Percentiles rank a stretch among this genome's conserved stretches.
Conservation (phyloP, 2,797 vertebrate species). For the Chiroxiphia lanceolata region DNA sequence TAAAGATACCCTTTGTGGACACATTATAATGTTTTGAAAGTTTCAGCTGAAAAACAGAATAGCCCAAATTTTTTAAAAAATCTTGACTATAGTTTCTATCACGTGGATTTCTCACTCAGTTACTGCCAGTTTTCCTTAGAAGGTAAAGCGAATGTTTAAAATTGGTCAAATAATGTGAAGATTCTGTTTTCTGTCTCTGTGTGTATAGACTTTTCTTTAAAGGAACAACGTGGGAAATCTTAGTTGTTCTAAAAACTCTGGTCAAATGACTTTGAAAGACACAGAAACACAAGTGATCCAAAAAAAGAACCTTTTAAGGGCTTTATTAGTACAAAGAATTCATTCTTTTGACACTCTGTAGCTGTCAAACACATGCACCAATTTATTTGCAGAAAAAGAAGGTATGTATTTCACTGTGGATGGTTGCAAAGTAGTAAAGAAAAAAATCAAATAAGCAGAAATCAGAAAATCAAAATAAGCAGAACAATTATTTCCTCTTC, state of each 20-base stretch:
- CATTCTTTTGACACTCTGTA: not conserved
- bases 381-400: not conserved
- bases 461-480: not conserved
- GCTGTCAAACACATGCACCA: not conserved
- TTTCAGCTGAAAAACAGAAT: not conserved
- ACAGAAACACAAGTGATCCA: not conserved
- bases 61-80: not conserved
- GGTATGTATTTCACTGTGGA: not conserved
- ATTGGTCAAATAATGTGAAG: not conserved
- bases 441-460: not conserved
- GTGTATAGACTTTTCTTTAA: not conserved
- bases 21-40: not conserved
- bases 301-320: not conserved
- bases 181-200: not conserved
- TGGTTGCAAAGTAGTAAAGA: not conserved
- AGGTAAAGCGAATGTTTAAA: conserved; percentile 5
- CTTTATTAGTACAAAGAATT: not conserved
- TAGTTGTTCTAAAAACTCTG: not conserved
- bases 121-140: not conserved
- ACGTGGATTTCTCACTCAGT: not conserved
- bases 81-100: not conserved
- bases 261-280: not conserved
- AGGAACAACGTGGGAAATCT: not conserved
- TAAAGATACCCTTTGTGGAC: not conserved
- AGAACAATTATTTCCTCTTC: not conserved